A percentile compares a stretch with the other conserved stretches of the same genome.
phyloP scores from a whole-genome alignment of 2,113 vertebrate genomes.

The Spheniscus mendiculus region DNA sequence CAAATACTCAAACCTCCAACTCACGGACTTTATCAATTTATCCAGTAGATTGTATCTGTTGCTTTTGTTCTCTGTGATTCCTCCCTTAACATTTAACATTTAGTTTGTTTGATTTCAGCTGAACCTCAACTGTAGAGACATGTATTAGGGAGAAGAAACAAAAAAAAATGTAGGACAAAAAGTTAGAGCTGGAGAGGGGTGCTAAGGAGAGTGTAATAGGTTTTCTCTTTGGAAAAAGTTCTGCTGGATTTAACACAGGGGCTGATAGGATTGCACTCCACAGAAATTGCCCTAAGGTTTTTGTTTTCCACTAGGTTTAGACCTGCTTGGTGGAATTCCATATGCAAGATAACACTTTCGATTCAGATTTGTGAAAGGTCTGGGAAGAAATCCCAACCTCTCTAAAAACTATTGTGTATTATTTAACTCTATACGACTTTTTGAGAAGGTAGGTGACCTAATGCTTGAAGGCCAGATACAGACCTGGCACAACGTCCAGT shows the following conservation, averaged over 20 bases:
- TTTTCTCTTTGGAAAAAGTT: background rate
- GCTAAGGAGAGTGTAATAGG: background rate
- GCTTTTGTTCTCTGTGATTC: background rate
- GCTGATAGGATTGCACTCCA: background rate
- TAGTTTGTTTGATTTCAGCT: background rate
- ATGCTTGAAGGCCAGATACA: background rate
- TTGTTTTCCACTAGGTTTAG: background rate
- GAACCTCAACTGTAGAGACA: background rate
- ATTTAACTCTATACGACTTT: background rate
- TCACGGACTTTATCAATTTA: accelerated
- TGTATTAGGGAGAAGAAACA: background rate
- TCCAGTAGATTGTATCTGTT: background rate
- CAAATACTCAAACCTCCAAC: background rate
- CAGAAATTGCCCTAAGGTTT: background rate
- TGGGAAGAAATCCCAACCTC: background rate
- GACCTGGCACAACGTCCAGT: background rate
- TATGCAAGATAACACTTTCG: background rate
- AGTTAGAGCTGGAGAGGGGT: background rate
- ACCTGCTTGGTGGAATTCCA: background rate
- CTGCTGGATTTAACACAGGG: background rate
- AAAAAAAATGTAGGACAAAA: background rate
- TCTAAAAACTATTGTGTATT: background rate
- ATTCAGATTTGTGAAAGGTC: background rate
- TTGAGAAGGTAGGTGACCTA: background rate
- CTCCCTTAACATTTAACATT: background rate